Evolutionary conservation across 2,888 invertebrate genomes (phyloP), one percentile per base, ranked within the genome.

Genomic region (Lasioglossum vierecki): DNA sequence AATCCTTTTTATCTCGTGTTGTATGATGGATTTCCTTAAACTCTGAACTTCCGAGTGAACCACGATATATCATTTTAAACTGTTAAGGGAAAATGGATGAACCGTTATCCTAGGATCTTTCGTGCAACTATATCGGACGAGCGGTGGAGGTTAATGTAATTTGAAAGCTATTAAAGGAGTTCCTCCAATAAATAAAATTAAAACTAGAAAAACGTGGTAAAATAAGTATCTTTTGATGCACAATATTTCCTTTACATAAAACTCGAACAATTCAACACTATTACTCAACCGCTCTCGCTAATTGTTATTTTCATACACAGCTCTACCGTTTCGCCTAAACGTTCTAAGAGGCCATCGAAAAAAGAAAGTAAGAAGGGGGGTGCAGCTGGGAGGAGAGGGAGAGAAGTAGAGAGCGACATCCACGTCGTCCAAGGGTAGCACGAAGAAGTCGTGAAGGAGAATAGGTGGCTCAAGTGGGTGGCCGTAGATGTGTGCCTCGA

Each of bases 391-490:
- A 15, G 0, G 5, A 15, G 0, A 0, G 18, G 6, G 63, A 1
- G 3, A 35, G 71, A 41, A 41, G 9, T 15, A 35, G 68, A 22
- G 39, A 11, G 39, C 13, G 26, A 35, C 53, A 53, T 53, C 53
- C 53, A 9, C 53, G n/a, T 53, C 53, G 53, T 53, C n/a, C 53
- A 53, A 53, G 53, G 53, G 9, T 53, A n/a, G 53, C 53, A n/a
- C n/a, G 53, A 53, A 53, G 53, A n/a, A 15, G 60, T 60, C 26
- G 26, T 30, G 30, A 63, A 63, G 63, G 63, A 63, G 63, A 63
- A 63, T 53, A 53, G 53, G 53, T 53, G 53, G 53, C 53, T 53
- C 53, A n/a, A 53, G 53, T n/a, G 53, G 53, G n/a, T 53, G n/a
- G 3, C n/a, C 22, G 53, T 53, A n/a, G 9, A 9, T 53, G 53